Evolutionary conservation across 2,888 invertebrate species (phyloP), one percentile per base, ranked within the genome.

Genomic region (Leptothorax acervorum): DNA sequence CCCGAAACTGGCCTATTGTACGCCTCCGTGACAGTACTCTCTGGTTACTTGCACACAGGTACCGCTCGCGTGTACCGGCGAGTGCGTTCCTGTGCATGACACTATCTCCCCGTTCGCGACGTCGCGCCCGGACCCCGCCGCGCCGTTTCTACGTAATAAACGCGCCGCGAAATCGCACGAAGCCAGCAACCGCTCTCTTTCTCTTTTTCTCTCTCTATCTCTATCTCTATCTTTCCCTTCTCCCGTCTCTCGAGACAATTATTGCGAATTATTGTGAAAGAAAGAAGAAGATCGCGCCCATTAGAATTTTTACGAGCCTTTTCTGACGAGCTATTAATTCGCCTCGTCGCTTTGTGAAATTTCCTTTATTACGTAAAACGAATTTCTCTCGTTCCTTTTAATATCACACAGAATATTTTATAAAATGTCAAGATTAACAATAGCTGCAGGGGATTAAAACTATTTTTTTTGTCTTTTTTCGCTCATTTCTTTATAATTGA

Each of bases 1-100:
- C 93, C 87, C 90, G 92, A 89, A 92, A 91, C 92, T 92, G 91
- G 91, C 90, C 92, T 90, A 93, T 93, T 93, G 93, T 93, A 88
- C 92, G 89, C 85, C 85, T 82, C 83, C 87, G 83, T 84, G 86
- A 85, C 87, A 84, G 84, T 90, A 65, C 82, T 68, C 85, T 85
- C 85, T 85, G 79, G 86, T 81, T 85, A 89, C 87, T 90, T 88
- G 87, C 89, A 90, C 88, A 89, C 89, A 90, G 90, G 88, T 90
- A 81, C 63, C 62, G 75, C 45, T 48, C 28, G 71, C 85, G 55
- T 70, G 82, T 74, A 65, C 81, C 79, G 85, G 82, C 79, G 83
- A 86, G 71, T 83, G 55, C 89, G 90, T 53, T 86, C 86, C 92
- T 93, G 93, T 85, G 85, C 83, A 88, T 93, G 93, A 93, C 93